Conservation (phyloP, 2,888 invertebrate species). For the Apotomis betuletana region DNA sequence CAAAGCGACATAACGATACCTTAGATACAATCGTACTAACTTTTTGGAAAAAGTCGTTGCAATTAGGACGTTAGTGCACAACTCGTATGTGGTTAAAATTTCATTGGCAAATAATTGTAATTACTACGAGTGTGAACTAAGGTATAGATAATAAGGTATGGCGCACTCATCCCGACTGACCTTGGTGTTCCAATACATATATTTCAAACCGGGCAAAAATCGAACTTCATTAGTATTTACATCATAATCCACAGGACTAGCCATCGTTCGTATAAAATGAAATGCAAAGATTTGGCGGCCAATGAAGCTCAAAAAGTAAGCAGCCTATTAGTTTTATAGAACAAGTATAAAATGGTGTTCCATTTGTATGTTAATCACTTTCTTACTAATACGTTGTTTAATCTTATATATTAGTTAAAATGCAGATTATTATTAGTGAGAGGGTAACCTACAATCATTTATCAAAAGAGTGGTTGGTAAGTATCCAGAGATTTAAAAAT, state of each 20-base stretch:
- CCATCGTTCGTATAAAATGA: not conserved
- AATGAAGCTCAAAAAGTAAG: not conserved
- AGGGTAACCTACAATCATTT: conserved; percentile 7
- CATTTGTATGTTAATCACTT: not conserved
- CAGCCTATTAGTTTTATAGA: not conserved
- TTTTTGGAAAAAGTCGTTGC: no score
- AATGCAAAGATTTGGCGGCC: conserved; percentile 7
- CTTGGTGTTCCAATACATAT: not conserved
- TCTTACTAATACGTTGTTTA: conserved; percentile 11
- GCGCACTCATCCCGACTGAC: no score
- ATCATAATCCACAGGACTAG: conserved; percentile 17
- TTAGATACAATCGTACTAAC: no score
- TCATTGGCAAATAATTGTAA: no score
- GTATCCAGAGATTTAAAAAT: conserved; percentile 47
- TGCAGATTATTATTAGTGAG: conserved; percentile 13
- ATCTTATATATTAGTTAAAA: conserved; percentile 9
- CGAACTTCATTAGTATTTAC: conserved; percentile 18
- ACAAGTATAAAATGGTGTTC: not conserved
- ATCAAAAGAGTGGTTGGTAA: conserved; percentile 12
- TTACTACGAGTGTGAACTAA: no score
- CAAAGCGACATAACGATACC: no score
- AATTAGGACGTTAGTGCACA: no score
- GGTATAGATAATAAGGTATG: no score
- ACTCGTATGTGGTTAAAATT: no score
- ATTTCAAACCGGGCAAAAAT: not conserved